Base-by-base conservation (phyloP, 2,888 invertebrate genomes). In the Drosophila anomalata region DNA sequence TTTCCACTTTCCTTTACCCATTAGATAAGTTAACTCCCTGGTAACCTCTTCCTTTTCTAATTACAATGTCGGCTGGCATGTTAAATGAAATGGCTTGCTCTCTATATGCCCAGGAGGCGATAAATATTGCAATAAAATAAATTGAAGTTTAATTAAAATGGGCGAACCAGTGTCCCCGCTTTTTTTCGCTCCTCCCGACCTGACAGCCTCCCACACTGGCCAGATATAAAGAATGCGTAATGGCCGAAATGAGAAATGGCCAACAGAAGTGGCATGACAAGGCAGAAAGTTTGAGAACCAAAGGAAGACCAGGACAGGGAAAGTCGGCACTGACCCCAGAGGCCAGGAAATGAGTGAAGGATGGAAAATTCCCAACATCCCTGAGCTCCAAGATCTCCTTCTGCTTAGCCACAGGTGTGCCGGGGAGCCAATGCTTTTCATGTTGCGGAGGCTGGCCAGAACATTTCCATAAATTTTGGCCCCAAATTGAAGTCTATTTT, bases 131-230 rank as follows among this genome's bases (percentile, higher is more conserved):
- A 79, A 73, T 72, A 72, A 76, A 73, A 70, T 76, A 72, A 85
- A 84, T 79, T 76, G 70, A 87, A 85, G 76, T 82, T 82, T 84
- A 87, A 84, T 84, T 84, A 84, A 83, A 82, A 79, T 69, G 66
- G 60, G 24, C 54, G 52, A 63, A 17, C 14, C 29, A 31, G 22
- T 41, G 29, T 39, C 9, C 14, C 36, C 20, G 36, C 24, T 29
- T 31, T 33, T 31, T 17, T 4, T 3, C 31, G 51, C 33, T 31
- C 62, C 55, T 42, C 65, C 14, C 17, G 17, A 17, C 57, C 39
- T 17, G 39, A 44, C 54, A 46, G 47, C 22, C 46, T 22, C 48
- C 52, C 33, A 55, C 44, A 11, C 26, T 5, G 14, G 11, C 17
- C 57, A 12, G 66, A 14, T 48, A 26, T 42, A 66, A 47, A 61